phyloP scores from a whole-genome alignment of 2,113 vertebrate genomes.

The Trogon melanurus region DNA sequence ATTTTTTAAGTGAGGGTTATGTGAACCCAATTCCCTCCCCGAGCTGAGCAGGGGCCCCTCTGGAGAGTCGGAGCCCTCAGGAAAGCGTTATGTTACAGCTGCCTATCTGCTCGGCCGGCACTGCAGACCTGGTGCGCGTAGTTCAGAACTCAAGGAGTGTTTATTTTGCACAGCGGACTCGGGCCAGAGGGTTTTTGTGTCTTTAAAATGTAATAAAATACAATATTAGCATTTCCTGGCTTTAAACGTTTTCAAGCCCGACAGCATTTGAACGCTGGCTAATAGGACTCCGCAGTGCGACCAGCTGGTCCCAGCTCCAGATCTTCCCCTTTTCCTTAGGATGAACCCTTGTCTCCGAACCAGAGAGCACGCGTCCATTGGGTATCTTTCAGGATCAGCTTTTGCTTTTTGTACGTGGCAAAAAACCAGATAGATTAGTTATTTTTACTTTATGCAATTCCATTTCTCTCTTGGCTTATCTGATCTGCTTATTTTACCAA shows the following conservation, averaged over 20 bases:
- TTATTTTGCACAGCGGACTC: background rate
- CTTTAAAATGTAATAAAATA: slow-evolving; percentile 15
- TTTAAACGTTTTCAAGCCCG: background rate
- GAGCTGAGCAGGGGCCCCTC: slow-evolving; percentile 12
- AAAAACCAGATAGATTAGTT: background rate
- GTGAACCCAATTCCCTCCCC: slow-evolving; percentile 50
- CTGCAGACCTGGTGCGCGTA: rapidly evolving
- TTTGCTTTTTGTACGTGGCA: background rate
- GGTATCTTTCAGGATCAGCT: background rate
- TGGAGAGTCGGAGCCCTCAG: background rate
- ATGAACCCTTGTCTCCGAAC: no score
- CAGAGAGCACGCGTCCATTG: rapidly evolving
- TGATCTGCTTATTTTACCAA: slow-evolving; percentile 57
- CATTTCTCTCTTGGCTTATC: slow-evolving; percentile 53
- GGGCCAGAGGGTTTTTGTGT: slow-evolving; percentile 13
- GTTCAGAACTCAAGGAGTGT: background rate
- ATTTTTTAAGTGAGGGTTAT: slow-evolving; percentile 37
- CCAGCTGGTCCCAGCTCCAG: background rate
- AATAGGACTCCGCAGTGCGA: background rate
- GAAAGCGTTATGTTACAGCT: background rate
- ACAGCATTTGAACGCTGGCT: background rate
- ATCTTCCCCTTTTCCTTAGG: background rate
- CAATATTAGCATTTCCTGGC: background rate
- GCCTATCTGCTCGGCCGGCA: background rate
- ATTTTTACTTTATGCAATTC: slow-evolving; percentile 30